Percentiles rank a stretch among this genome's conserved stretches.
Conservation (phyloP, 2,113 vertebrate genomes). For the Rhea americana region DNA sequence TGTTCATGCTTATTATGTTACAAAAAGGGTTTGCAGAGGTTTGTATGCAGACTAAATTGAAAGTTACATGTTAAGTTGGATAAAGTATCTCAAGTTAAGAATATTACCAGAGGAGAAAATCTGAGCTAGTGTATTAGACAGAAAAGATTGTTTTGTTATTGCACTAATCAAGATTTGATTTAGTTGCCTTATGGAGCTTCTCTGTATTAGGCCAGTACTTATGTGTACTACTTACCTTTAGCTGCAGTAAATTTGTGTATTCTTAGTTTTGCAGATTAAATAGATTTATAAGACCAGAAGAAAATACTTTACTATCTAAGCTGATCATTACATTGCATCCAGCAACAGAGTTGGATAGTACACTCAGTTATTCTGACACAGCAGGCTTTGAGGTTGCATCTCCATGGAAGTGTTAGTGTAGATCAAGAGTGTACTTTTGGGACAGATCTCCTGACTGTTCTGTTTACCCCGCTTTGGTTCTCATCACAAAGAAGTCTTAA, state of each 20-base stretch:
- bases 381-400: not conserved
- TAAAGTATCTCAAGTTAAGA: not conserved
- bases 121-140: not conserved
- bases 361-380: not conserved
- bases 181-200: not conserved
- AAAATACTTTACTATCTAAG: not conserved
- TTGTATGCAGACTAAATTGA: not conserved
- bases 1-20: fast-evolving
- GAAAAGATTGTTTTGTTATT: not conserved
- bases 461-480: no score
- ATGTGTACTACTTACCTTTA: not conserved
- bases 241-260: not conserved
- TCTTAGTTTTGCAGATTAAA: not conserved
- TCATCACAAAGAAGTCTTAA: no score
- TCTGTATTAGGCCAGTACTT: not conserved
- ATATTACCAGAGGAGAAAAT: not conserved
- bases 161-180: not conserved
- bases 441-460: no score
- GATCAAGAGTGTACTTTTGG: no score
- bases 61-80: not conserved
- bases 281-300: not conserved
- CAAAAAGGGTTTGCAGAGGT: not conserved
- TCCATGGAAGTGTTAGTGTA: not conserved
- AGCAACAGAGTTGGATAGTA: no score
- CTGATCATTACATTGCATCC: not conserved